Percentiles rank a stretch among this genome's conserved stretches.
Evolutionary conservation across 2,797 vertebrate species (phyloP).

Genomic region (Astyanax mexicanus): DNA sequence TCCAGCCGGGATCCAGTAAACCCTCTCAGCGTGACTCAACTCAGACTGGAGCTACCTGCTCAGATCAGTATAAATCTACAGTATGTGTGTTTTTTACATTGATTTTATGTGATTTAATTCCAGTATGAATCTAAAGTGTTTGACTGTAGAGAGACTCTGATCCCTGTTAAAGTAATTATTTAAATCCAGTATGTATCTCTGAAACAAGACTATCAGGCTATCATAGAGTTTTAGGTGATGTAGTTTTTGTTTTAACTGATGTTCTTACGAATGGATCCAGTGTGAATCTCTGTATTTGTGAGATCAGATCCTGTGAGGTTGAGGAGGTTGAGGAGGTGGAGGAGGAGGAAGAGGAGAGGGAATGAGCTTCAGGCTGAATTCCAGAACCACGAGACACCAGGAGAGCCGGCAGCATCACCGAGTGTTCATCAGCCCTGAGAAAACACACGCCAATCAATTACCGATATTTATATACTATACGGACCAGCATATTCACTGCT

Average conservation of each 20-base stretch:
- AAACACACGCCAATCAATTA: conserved; percentile 51
- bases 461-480: too few species aligned
- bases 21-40: too few species aligned
- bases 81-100: too few species aligned
- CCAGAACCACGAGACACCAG: conserved; percentile 77
- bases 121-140: neutral
- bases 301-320: conserved; percentile 69
- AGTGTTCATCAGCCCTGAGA: conserved; percentile 80
- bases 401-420: conserved; percentile 78
- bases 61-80: too few species aligned
- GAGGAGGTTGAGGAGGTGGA: conserved; percentile 64
- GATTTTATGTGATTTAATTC: neutral
- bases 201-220: too few species aligned
- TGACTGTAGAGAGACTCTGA: too few species aligned
- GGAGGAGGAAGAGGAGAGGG: conserved; percentile 63
- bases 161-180: too few species aligned
- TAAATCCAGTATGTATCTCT: too few species aligned
- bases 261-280: conserved; percentile 85
- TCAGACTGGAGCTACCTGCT: too few species aligned
- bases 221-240: too few species aligned
- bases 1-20: neutral
- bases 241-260: too few species aligned
- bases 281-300: conserved; percentile 70
- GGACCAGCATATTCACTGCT: too few species aligned
- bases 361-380: conserved; percentile 58